Evolutionary conservation across 2,113 vertebrate species (phyloP), one percentile per base, ranked within the genome.

Genomic region (Prunella fulvescens): DNA sequence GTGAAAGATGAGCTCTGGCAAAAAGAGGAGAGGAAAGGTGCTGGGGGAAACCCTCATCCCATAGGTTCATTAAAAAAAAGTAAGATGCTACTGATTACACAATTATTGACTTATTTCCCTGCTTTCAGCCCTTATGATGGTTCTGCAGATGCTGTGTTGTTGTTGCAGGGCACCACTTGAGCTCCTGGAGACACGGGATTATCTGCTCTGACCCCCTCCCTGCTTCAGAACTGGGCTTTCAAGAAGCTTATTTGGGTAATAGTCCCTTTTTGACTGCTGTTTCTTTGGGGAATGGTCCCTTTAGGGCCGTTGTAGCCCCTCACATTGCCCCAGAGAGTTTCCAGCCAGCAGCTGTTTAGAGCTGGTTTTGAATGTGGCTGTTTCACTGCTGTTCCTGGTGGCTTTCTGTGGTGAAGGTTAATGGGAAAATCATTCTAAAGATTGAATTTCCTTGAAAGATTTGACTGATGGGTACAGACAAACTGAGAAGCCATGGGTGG

Each of bases 31-130:
- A 64, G 10, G 60, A 67, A 91, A 51, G 33, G 40, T 8, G 8
- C 47, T 78, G 73, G 23, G 62, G 81, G 77, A 87, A 71, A 83
- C 78, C 80, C 91, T 79, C 16, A 1, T 67, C 73, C 85, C 88
- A 91, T 78, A 93, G 96, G 96, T 97, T 97, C 95, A 97, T 98
- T 2, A 44, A 88, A 94, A 92, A 91, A 88, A 82, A 95, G 81
- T 71, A 86, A 96, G 85, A 79, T 72, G 56, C 86, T 47, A 62
- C 84, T 86, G 93, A 92, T 85, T 70, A 71, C 81, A 42, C 66
- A 53, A 57, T 91, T 60, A 47, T 35, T 91, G 89, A 22, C 70
- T 89, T 29, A 24, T 67, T 73, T 53, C 11, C 61, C 50, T 33
- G 57, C 29, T 58, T 53, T 62, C 66, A 44, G 29, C 86, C 28